phyloP scores from a whole-genome alignment of 2,888 invertebrate genomes.

The Lithodes maja region DNA sequence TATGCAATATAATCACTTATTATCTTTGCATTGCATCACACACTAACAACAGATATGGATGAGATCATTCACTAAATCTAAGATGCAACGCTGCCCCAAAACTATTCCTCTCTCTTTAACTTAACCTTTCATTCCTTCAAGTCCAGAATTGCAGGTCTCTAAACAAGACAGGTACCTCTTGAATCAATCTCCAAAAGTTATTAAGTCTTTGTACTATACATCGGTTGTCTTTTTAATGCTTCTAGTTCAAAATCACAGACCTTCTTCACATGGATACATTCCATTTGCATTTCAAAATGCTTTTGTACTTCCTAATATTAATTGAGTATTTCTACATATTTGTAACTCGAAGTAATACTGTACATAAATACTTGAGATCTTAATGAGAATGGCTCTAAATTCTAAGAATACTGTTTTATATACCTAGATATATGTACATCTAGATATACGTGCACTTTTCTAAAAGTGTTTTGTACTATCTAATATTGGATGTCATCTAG shows the following conservation, averaged over 20 bases:
- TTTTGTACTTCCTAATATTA: constrained; percentile 14
- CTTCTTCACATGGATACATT: not conserved
- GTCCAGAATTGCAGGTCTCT: not conserved
- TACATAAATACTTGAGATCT: not conserved
- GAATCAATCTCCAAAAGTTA: not conserved
- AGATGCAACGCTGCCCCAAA: not conserved
- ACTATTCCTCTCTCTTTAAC: not conserved
- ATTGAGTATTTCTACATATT: not conserved
- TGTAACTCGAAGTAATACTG: not conserved
- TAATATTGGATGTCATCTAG: not conserved
- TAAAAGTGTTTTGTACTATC: not conserved
- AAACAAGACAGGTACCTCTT: constrained; percentile 7
- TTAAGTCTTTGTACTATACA: constrained; percentile 13
- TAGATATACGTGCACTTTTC: not conserved
- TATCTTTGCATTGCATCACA: not conserved
- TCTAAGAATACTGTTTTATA: not conserved
- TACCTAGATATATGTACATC: not conserved
- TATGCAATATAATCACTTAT: not conserved
- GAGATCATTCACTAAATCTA: constrained; percentile 20
- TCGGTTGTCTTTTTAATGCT: not conserved
- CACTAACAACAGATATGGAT: constrained; percentile 16
- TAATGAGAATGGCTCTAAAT: not conserved
- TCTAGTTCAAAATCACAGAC: constrained; percentile 8
- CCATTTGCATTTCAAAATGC: constrained; percentile 1
- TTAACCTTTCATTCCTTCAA: not conserved